A percentile compares a stretch with the other conserved stretches of the same genome.
Evolutionary conservation across 2,113 vertebrate genomes (phyloP).

Genomic region (Carassius gibelio): DNA sequence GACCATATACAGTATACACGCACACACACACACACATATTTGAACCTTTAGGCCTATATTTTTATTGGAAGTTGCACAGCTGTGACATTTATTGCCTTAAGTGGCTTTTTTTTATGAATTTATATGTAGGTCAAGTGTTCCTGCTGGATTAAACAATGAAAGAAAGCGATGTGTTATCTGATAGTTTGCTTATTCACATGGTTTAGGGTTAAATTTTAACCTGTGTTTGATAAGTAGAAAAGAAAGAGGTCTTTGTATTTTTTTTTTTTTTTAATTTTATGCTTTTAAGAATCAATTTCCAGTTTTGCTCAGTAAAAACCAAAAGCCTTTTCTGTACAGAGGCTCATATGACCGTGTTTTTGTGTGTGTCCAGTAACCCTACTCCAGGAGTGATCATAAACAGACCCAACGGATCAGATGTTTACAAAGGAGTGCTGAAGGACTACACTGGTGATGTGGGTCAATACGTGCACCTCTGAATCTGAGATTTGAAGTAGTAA

Average conservation of each 20-base stretch:
- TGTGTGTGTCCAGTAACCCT: conserved; percentile 82
- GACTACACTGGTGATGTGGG: conserved; percentile 87
- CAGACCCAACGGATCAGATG: conserved; percentile 88
- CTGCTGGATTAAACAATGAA: not conserved
- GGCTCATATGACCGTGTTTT: conserved; percentile 48
- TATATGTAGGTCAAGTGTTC: conserved; percentile 14
- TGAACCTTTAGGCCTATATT: not conserved
- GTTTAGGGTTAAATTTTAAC: not conserved
- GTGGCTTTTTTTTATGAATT: not conserved
- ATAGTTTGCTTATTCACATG: not conserved
- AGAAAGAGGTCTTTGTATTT: no score
- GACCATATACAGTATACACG: no score
- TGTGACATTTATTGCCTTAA: not conserved
- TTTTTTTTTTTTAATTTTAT: not conserved
- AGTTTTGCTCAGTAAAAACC: not conserved
- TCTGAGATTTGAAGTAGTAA: not conserved
- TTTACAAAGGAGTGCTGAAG: conserved; percentile 89
- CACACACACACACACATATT: no score
- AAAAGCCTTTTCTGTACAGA: not conserved
- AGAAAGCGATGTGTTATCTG: not conserved
- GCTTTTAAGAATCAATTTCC: not conserved
- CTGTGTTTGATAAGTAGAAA: not conserved
- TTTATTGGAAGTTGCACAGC: not conserved
- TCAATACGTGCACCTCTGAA: not conserved
- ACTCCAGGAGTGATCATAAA: conserved; percentile 92